A percentile compares a stretch with the other conserved stretches of the same genome.
Conservation (phyloP, 2,113 vertebrate genomes). For the Steatornis caripensis region DNA sequence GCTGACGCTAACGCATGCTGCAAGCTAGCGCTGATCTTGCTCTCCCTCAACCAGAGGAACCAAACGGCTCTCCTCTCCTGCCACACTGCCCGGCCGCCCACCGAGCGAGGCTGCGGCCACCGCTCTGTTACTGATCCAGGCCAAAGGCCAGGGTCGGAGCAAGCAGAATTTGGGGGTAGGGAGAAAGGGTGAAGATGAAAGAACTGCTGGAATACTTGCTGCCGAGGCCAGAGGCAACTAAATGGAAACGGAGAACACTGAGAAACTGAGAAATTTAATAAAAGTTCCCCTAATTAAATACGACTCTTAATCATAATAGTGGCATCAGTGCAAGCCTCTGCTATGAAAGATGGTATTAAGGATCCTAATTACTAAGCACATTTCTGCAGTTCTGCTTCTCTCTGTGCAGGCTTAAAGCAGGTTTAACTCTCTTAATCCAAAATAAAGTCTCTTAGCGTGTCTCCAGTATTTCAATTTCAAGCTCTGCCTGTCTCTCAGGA, state of each 20-base stretch:
- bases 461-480: constrained; percentile 25
- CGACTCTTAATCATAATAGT: neutral
- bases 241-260: neutral
- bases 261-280: neutral
- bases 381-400: neutral
- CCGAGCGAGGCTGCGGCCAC: neutral
- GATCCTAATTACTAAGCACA: neutral
- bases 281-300: constrained; percentile 6
- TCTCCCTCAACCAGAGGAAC: neutral
- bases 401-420: constrained; percentile 13
- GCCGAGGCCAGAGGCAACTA: neutral
- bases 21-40: neutral
- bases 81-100: no score
- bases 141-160: neutral
- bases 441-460: constrained; percentile 29
- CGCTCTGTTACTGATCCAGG: neutral
- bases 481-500: constrained; percentile 46
- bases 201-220: neutral
- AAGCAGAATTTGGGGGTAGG: neutral
- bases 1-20: rapidly evolving
- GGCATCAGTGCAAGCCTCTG: neutral
- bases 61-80: neutral
- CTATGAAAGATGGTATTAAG: constrained; percentile 16
- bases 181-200: neutral
- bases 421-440: constrained; percentile 61